Percentiles rank a stretch among this genome's conserved stretches.
These are phyloP conservation scores for Pogoniulus pusillus DNA, from an alignment of 2,797 vertebrate species.

Conservation along the genomic window DNA sequence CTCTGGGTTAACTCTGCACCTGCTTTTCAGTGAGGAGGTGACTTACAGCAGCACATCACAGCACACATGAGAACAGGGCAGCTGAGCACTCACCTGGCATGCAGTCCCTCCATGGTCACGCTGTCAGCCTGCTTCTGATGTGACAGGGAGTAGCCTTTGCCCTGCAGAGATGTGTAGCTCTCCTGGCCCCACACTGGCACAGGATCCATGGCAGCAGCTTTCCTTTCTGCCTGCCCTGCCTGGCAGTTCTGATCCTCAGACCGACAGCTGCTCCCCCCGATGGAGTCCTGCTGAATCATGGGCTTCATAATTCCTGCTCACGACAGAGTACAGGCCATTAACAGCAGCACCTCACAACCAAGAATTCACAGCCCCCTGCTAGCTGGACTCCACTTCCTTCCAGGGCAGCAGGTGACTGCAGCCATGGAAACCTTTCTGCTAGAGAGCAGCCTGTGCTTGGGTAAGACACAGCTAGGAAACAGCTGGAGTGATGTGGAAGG, in stretches of 20 bases:
- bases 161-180: conserved; percentile 82
- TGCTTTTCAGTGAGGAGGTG: background rate
- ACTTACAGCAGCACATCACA: background rate
- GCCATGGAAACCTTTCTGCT: background rate
- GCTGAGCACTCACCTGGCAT: conserved; percentile 80
- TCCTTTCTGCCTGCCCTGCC: conserved; percentile 85
- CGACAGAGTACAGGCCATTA: conserved; percentile 13
- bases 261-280: conserved; percentile 82
- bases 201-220: conserved; percentile 82
- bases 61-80: background rate
- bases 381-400: background rate
- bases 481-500: background rate
- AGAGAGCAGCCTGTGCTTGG: background rate
- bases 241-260: conserved; percentile 89
- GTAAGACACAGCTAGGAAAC: background rate
- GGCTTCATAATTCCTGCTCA: conserved; percentile 90
- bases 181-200: conserved; percentile 91
- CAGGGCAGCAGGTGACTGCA: background rate
- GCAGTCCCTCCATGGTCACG: conserved; percentile 77
- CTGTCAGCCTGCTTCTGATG: conserved; percentile 87
- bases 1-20: background rate
- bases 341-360: background rate
- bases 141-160: conserved; percentile 88
- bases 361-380: background rate
- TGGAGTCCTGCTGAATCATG: conserved; percentile 85